phyloP scores from a whole-genome alignment of 1,140 invertebrate species.

The Apis laboriosa region DNA sequence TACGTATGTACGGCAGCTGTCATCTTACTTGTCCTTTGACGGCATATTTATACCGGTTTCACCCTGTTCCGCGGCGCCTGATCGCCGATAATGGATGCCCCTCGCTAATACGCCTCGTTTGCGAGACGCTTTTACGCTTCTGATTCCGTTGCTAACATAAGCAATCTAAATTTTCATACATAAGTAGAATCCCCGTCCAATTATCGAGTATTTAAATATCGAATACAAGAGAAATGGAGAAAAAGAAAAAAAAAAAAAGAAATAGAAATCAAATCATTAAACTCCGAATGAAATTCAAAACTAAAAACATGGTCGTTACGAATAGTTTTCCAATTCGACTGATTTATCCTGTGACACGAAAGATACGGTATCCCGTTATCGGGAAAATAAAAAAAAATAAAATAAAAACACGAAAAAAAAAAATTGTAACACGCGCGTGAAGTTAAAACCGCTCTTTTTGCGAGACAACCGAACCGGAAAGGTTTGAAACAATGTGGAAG shows the following conservation, averaged over 20 bases:
- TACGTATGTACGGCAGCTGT: slow-evolving; percentile 51
- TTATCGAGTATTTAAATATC: no score
- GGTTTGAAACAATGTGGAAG: slow-evolving; percentile 14
- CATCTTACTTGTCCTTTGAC: slow-evolving; percentile 52
- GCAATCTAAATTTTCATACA: no score
- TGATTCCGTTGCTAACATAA: slow-evolving; percentile 19
- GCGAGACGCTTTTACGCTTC: slow-evolving; percentile 28
- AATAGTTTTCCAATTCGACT: not conserved
- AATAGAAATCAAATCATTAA: not conserved
- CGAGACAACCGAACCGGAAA: slow-evolving; percentile 3
- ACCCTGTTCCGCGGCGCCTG: slow-evolving; percentile 29
- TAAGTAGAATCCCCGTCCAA: no score
- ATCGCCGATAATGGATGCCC: slow-evolving; percentile 47
- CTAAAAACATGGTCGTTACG: not conserved
- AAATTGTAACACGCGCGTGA: not conserved
- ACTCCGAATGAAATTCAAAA: no score
- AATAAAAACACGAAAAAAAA: not conserved
- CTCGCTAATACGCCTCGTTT: slow-evolving; percentile 25
- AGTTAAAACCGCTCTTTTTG: not conserved
- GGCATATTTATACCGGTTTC: slow-evolving; percentile 57
- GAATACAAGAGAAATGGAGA: not conserved
- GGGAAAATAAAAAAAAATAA: not conserved
- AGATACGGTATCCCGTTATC: not conserved
- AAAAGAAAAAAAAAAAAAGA: not conserved
- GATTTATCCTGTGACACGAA: not conserved